phyloP scores from a whole-genome alignment of 2,888 invertebrate species.

The Smittia aterrima region DNA sequence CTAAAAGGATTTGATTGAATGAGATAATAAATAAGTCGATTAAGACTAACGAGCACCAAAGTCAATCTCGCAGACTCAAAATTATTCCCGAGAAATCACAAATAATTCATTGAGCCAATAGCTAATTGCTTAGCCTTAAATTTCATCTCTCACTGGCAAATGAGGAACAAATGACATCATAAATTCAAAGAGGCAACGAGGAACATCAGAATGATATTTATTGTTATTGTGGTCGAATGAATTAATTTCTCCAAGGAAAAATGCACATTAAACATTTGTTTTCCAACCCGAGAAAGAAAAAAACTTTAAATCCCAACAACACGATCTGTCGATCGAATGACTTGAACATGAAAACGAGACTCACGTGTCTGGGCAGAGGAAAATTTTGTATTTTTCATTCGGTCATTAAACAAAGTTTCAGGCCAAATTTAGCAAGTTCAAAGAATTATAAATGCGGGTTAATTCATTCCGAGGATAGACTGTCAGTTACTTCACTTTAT shows the following conservation, averaged over 20 bases:
- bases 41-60: too few relatives aligned
- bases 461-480: neutral
- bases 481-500: neutral
- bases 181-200: neutral
- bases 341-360: conserved; percentile 20
- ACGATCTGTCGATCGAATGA: neutral
- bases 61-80: too few relatives aligned
- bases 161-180: neutral
- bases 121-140: conserved; percentile 1
- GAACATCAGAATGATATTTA: neutral
- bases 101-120: neutral
- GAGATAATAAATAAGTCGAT: neutral
- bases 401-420: neutral
- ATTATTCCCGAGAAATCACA: neutral
- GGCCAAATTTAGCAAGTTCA: neutral
- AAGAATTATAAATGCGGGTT: neutral
- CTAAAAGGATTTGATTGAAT: neutral
- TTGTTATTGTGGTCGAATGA: neutral
- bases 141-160: neutral
- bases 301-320: too few relatives aligned
- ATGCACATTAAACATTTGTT: too few relatives aligned
- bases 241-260: too few relatives aligned
- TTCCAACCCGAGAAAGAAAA: too few relatives aligned
- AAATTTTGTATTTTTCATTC: neutral
- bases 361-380: conserved; percentile 18